Evolutionary conservation across 2,797 vertebrate genomes (phyloP), one percentile per base, ranked within the genome.

Genomic region (Cygnus olor): DNA sequence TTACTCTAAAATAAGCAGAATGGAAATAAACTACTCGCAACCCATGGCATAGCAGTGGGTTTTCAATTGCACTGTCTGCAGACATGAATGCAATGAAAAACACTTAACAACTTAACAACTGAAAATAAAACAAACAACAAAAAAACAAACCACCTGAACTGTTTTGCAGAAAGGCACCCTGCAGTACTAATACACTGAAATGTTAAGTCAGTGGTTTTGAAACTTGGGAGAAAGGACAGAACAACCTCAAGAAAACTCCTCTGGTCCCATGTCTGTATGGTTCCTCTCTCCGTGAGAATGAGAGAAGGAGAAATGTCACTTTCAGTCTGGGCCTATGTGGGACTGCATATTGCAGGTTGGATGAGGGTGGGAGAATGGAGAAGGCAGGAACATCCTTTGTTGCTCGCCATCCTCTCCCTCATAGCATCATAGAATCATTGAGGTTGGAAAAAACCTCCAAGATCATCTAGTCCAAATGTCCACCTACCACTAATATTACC

Each of bases 261-360:
- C 69, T n/a, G 53, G 64, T 30, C 27, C 16, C 18, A 15, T 38
- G 22, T 14, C 40, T 44, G 15, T n/a, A 47, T 10, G 7, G 53
- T 54, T 30, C 28, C 28, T 54, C 16, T 54, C 28, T 54, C 28
- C 28, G 28, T 54, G 28, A 30, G 16, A 54, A 53, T 7, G 6
- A 30, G 21, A 65, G 1, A 17, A 74, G 7, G 4, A 58, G 1
- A 20, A 74, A 6, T 5, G 80, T 85, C 1, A 7, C 20, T 38
- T 45, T 80, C 1, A 1, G 1, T 3, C 18, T 49, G 34, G 14
- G 17, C 18, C 34, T 18, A 25, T 0, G 0, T 40, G 25, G 28
- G 11, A 6, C 16, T 69, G 19, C 28, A 45, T 0, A 1, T 40
- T 74, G 14, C 1, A 2, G 2, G 17, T 28, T 20, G 11, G 44